Evolutionary conservation across 2,113 vertebrate genomes (phyloP).

Genomic region (Nesospiza acunhae): DNA sequence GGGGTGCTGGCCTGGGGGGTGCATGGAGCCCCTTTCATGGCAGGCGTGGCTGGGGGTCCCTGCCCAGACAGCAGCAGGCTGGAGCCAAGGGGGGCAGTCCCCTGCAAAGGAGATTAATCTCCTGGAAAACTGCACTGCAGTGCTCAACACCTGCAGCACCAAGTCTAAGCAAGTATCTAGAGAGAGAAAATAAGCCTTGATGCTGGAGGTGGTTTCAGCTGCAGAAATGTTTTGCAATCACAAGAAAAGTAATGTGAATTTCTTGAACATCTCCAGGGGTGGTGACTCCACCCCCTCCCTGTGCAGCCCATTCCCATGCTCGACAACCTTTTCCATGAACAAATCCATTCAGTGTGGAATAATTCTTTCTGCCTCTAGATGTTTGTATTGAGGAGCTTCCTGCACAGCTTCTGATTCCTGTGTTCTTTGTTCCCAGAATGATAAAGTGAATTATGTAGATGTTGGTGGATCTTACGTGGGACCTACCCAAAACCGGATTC

Average conservation of each 20-base stretch:
- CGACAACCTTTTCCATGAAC: neutral
- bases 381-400: neutral
- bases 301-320: neutral
- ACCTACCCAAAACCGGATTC: constrained; percentile 83
- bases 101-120: neutral
- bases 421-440: constrained; percentile 69
- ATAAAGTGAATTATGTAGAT: constrained; percentile 78
- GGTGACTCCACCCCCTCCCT: neutral
- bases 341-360: neutral
- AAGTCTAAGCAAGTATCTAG: neutral
- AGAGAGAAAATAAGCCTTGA: neutral
- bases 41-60: neutral
- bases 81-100: neutral
- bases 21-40: neutral
- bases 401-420: neutral
- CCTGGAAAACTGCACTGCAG: neutral
- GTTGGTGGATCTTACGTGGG: constrained; percentile 83
- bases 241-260: neutral
- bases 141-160: neutral
- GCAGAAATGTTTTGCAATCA: neutral
- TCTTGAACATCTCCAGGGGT: neutral
- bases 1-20: neutral
- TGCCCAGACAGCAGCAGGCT: neutral
- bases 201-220: neutral
- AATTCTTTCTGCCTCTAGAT: neutral